phyloP scores from a whole-genome alignment of 1,140 invertebrate genomes.

The Cydia fagiglandana region DNA sequence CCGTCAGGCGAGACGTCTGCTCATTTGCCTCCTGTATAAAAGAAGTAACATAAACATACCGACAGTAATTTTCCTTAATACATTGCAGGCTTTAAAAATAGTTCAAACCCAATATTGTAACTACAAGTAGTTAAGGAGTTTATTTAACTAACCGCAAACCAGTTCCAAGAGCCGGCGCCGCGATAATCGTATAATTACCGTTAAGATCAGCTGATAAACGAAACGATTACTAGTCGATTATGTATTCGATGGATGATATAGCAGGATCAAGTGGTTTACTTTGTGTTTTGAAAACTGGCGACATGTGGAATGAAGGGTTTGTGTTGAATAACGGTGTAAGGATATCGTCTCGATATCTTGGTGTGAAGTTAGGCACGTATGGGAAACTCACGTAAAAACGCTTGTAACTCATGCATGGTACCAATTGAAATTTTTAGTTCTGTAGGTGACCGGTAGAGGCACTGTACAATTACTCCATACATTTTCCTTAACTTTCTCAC shows the following conservation, averaged over 20 bases:
- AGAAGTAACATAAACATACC: not conserved
- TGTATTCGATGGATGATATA: conserved; percentile 2
- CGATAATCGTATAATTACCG: conserved; percentile 23
- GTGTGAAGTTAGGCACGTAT: no score
- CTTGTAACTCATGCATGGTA: no score
- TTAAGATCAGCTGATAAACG: conserved; percentile 30
- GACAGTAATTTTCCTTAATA: not conserved
- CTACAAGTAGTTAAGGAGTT: conserved; percentile 2
- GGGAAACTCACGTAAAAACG: no score
- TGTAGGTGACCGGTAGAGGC: no score
- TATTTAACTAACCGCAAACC: conserved; percentile 14
- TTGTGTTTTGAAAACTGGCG: not conserved
- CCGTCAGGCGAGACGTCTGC: no score
- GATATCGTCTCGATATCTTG: not conserved
- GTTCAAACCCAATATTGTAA: not conserved
- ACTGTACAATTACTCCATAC: no score
- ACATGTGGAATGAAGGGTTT: not conserved
- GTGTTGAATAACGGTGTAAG: not conserved
- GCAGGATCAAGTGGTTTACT: not conserved
- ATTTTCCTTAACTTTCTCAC: no score
- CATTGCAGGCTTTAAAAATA: conserved; percentile 1
- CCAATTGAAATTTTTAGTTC: no score
- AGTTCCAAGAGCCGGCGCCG: not conserved
- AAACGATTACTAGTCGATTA: conserved; percentile 16
- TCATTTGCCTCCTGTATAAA: not conserved